Conservation (phyloP, 2,797 vertebrate species). For the Onychomys torridus region DNA sequence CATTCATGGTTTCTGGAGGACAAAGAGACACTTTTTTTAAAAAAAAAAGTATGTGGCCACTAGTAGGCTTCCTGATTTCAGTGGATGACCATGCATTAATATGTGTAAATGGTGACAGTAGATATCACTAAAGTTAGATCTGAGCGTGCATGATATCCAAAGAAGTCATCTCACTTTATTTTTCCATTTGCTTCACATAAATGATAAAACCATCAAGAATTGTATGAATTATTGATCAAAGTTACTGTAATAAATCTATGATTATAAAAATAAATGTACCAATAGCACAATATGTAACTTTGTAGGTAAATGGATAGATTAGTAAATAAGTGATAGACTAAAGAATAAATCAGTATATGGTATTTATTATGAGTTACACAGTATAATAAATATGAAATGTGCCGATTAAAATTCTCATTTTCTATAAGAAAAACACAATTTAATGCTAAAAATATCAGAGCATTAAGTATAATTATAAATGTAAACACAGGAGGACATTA, state of each 20-base stretch:
- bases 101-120: not conserved
- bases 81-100: not conserved
- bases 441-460: not conserved
- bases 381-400: not conserved
- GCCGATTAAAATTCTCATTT: not conserved
- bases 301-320: not conserved
- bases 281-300: not conserved
- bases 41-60: not conserved
- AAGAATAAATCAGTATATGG: not conserved
- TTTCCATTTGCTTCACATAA: not conserved
- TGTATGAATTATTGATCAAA: not conserved
- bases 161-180: not conserved
- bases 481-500: not conserved
- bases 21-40: fast-evolving
- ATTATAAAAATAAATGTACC: not conserved
- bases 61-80: not conserved
- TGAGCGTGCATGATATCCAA: not conserved
- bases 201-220: not conserved
- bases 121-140: not conserved
- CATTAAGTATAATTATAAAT: not conserved
- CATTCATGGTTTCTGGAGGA: not conserved
- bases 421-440: constrained; percentile 1
- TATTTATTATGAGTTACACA: not conserved
- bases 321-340: not conserved
- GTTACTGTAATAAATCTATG: not conserved